These are phyloP conservation scores for Parauchenoglanis ngamensis DNA, from an alignment of 2,797 vertebrate species.

Conservation along the genomic window DNA sequence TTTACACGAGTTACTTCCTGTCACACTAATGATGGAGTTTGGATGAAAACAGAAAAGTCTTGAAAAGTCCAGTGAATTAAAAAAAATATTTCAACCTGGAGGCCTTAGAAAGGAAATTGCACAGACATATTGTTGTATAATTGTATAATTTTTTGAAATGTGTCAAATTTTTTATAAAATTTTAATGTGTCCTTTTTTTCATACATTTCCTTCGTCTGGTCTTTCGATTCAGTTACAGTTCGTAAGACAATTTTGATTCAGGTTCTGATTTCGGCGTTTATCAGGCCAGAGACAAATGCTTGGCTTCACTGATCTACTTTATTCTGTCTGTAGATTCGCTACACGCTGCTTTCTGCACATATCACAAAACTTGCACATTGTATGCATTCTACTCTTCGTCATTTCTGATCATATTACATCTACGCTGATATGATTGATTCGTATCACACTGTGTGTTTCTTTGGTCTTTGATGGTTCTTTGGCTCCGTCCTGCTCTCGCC, in stretches of 20 bases:
- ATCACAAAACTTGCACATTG: neutral
- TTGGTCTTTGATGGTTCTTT: constrained; percentile 25
- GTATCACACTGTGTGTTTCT: neutral
- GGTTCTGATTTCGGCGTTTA: neutral
- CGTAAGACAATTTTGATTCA: neutral
- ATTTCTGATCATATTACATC: neutral
- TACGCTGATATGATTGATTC: neutral
- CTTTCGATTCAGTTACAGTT: neutral
- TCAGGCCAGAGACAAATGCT: neutral
- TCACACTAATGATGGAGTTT: too few species aligned
- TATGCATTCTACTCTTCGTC: neutral
- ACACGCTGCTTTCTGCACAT: neutral
- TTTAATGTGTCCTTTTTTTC: neutral
- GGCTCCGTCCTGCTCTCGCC: constrained; percentile 20
- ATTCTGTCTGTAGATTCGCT: neutral
- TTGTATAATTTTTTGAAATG: too few species aligned
- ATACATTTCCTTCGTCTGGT: neutral
- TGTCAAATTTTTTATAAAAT: too few species aligned
- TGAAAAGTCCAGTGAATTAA: too few species aligned
- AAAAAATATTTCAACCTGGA: too few species aligned
- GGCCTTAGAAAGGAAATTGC: too few species aligned
- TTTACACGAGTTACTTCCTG: too few species aligned
- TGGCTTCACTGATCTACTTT: neutral
- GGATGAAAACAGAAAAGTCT: too few species aligned
- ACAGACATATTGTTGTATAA: too few species aligned